Base-by-base conservation (phyloP, 2,888 invertebrate species). In the Drosophila ezoana region DNA sequence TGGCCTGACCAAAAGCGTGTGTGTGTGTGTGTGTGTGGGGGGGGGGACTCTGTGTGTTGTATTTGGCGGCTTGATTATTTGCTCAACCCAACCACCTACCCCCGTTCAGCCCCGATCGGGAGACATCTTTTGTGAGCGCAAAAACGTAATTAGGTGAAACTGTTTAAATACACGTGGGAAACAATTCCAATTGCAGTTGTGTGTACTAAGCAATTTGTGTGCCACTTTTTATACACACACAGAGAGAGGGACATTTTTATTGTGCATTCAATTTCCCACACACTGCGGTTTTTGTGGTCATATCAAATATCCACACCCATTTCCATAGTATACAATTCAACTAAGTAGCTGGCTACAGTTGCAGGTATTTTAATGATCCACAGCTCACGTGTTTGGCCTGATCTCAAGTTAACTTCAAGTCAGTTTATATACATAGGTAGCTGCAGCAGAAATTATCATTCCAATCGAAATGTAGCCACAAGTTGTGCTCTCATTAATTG, bases 121-220 rank as follows among this genome's bases (percentile, higher is more conserved):
- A 16, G 43, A 16, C 40, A 47, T 64, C 53, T 64, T 53, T 65
- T 37, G 60, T 57, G 23, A 56, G 59, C 48, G 64, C 62, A 65
- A 70, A 60, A 68, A 52, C 43, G 47, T 66, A 82, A 78, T 71
- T 76, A 66, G 81, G 70, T 72, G 63, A 87, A 73, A 75, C 62
- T 71, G 44, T 63, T 57, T 56, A 60, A 66, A 66, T 68, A 60
- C 81, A 81, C 85, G 85, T 85, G 85, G 82, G 82, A 85, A 68
- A 74, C 48, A 62, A 61, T 58, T 75, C 44, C 37, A 33, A 48
- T 41, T 57, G 43, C 48, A 41, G 45, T 49, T 59, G 51, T 37
- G 63, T 54, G 54, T 28, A 2, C 41, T 43, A 72, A 64, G 64
- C 58, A 54, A 45, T 47, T 67, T 71, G 41, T 74, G 78, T 66